A percentile compares a stretch with the other conserved stretches of the same genome.
Evolutionary conservation across 1,140 invertebrate species (phyloP).

Genomic region (Amyelois transitella): DNA sequence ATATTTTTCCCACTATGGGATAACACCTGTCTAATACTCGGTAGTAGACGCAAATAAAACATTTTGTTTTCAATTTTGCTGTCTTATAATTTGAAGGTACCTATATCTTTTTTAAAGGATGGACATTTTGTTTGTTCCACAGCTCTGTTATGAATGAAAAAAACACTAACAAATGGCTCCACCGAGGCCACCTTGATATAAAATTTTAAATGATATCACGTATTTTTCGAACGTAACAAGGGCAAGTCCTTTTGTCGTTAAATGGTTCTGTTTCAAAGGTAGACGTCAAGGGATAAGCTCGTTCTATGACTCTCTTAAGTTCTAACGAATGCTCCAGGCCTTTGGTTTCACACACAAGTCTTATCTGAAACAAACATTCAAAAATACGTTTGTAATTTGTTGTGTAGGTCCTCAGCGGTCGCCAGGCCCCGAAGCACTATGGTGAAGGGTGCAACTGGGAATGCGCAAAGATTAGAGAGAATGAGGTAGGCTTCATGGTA

Average conservation of each 20-base stretch:
- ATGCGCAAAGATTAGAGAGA: too few relatives aligned
- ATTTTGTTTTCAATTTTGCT: neutral
- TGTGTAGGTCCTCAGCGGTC: neutral
- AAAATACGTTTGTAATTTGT: neutral
- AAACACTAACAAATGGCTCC: neutral
- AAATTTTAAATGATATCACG: neutral
- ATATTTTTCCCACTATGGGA: too few relatives aligned
- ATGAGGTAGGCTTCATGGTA: too few relatives aligned
- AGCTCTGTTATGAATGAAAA: neutral
- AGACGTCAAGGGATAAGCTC: constrained; percentile 34
- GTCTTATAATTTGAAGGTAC: constrained; percentile 3
- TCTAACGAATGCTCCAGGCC: constrained; percentile 51
- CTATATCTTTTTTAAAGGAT: neutral
- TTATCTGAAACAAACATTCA: constrained; percentile 32
- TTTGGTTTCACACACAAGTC: constrained; percentile 45
- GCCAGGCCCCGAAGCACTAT: too few relatives aligned
- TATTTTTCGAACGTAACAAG: constrained; percentile 40
- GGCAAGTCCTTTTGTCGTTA: constrained; percentile 45
- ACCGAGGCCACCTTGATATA: neutral
- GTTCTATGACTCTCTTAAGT: constrained; percentile 53
- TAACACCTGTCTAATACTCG: too few relatives aligned
- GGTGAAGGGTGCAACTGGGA: too few relatives aligned
- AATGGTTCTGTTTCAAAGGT: constrained; percentile 57
- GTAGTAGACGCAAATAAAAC: neutral
- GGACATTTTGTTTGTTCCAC: neutral